phyloP scores from a whole-genome alignment of 2,888 invertebrate genomes.

The Aproaerema taeniolella region DNA sequence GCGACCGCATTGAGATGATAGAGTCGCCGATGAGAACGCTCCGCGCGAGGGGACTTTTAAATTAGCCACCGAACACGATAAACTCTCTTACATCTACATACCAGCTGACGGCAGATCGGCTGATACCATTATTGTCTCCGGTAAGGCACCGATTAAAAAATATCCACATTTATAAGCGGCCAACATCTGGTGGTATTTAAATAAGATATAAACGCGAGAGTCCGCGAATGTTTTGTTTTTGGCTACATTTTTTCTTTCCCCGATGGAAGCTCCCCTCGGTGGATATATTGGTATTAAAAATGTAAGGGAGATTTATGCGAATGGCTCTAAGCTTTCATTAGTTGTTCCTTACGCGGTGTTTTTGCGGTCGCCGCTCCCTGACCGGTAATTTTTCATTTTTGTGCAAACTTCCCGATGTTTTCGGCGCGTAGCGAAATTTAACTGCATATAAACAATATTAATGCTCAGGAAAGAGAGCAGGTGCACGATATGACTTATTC shows the following conservation, averaged over 20 bases:
- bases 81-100: slow-evolving; percentile 65
- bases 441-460: slow-evolving; percentile 76
- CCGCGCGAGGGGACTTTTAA: slow-evolving; percentile 57
- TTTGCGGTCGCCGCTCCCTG: slow-evolving; percentile 72
- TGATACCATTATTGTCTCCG: slow-evolving; percentile 71
- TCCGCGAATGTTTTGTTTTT: slow-evolving; percentile 64
- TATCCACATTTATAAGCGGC: slow-evolving; percentile 69
- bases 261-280: slow-evolving; percentile 61
- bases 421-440: slow-evolving; percentile 60
- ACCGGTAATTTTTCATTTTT: slow-evolving; percentile 76
- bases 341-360: slow-evolving; percentile 72
- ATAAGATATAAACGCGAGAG: slow-evolving; percentile 72
- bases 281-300: slow-evolving; percentile 78
- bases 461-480: slow-evolving; percentile 58
- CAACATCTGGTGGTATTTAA: slow-evolving; percentile 75
- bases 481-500: slow-evolving; percentile 70
- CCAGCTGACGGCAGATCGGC: slow-evolving; percentile 74
- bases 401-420: slow-evolving; percentile 67
- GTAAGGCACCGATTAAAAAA: slow-evolving; percentile 73
- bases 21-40: slow-evolving; percentile 41
- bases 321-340: slow-evolving; percentile 78
- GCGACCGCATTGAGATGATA: slow-evolving; percentile 50
- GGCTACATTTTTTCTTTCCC: slow-evolving; percentile 54
- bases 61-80: slow-evolving; percentile 68
- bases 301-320: slow-evolving; percentile 78